phyloP scores from a whole-genome alignment of 2,888 invertebrate species.

The Euclidia mi region DNA sequence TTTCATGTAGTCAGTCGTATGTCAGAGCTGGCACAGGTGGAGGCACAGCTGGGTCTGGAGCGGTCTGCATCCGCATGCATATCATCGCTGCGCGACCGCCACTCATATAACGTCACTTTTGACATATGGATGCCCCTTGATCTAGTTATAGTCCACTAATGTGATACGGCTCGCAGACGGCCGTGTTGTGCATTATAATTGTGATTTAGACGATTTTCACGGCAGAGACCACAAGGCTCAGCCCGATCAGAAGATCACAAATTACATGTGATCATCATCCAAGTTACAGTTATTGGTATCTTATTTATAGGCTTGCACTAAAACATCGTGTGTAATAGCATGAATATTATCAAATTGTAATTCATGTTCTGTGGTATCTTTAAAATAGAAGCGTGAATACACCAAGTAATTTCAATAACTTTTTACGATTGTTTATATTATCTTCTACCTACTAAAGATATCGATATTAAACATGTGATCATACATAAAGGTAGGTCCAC shows the following conservation, averaged over 20 bases:
- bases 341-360: no score
- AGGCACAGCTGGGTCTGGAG: slow-evolving; percentile 45
- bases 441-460: no score
- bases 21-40: slow-evolving; percentile 65
- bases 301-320: no score
- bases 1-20: slow-evolving; percentile 58
- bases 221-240: slow-evolving; percentile 40
- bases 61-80: slow-evolving; percentile 46
- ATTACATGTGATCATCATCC: slow-evolving; percentile 1
- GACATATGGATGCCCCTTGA: slow-evolving; percentile 59
- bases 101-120: slow-evolving; percentile 39
- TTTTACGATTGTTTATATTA: no score
- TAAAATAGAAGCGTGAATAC: no score
- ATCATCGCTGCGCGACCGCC: slow-evolving; percentile 46
- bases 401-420: no score
- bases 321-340: no score
- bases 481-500: no score
- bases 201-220: slow-evolving; percentile 45
- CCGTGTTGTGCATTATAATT: slow-evolving; percentile 26
- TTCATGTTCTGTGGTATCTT: no score
- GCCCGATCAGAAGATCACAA: neutral
- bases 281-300: neutral
- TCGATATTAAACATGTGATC: no score
- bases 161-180: slow-evolving; percentile 26
- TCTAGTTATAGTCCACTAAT: slow-evolving; percentile 56